phyloP scores from a whole-genome alignment of 1,140 invertebrate species.

The Drosophila mojavensis region DNA sequence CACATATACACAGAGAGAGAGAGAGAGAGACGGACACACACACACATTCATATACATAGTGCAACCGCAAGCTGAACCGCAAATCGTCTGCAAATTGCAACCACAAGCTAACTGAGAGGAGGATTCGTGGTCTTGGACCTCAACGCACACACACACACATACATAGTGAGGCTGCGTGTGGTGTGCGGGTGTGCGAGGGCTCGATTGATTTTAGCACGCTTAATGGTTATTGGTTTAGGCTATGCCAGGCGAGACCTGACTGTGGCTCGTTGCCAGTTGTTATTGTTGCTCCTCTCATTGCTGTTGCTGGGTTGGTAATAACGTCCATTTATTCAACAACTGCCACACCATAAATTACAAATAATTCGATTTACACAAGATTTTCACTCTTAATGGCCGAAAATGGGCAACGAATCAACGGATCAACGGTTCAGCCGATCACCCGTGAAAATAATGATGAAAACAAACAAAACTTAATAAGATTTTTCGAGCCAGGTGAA shows the following conservation, averaged over 20 bases:
- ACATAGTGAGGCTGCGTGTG: constrained; percentile 9
- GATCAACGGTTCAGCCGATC: constrained; percentile 42
- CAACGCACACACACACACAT: constrained; percentile 1
- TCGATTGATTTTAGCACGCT: constrained; percentile 80
- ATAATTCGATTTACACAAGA: constrained; percentile 83
- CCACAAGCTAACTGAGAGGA: constrained; percentile 60
- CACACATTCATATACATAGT: constrained; percentile 18
- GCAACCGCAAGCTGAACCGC: constrained; percentile 24
- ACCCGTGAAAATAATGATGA: constrained; percentile 81
- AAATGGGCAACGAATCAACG: constrained; percentile 65
- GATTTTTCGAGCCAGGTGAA: constrained; percentile 49
- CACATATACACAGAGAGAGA: background rate
- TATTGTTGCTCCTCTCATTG: constrained; percentile 18
- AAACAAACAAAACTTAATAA: constrained; percentile 82
- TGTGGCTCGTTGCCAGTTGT: constrained; percentile 47
- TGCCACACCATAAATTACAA: constrained; percentile 83
- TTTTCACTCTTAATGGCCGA: constrained; percentile 82
- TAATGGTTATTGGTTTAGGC: constrained; percentile 81
- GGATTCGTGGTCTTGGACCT: constrained; percentile 17
- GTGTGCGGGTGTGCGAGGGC: constrained; percentile 19
- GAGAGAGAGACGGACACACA: background rate
- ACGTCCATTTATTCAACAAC: constrained; percentile 74
- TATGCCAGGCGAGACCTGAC: constrained; percentile 40
- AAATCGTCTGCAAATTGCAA: constrained; percentile 41
- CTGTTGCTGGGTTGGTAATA: constrained; percentile 59